Evolutionary conservation across 2,797 vertebrate species (phyloP).

Genomic region (Enteromius paludinosus): DNA sequence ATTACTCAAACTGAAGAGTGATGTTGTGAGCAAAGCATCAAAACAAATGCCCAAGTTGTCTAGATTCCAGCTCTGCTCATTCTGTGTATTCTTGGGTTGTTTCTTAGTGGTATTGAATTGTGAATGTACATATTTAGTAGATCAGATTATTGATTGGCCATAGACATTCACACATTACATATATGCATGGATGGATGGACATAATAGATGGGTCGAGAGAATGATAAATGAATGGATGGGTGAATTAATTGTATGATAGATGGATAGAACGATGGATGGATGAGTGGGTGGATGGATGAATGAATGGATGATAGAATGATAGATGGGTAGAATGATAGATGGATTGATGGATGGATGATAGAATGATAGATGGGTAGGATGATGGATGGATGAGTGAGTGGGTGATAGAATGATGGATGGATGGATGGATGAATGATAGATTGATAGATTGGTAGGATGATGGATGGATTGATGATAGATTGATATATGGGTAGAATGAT

Average conservation of each 20-base stretch:
- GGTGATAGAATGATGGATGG: too few relatives aligned
- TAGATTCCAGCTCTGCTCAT: slow-evolving; percentile 3
- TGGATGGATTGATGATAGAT: too few relatives aligned
- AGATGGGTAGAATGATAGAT: too few relatives aligned
- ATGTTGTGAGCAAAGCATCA: background rate
- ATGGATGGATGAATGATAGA: too few relatives aligned
- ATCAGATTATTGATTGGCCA: background rate
- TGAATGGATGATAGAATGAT: background rate
- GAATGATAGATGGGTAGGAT: background rate
- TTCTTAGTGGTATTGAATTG: background rate
- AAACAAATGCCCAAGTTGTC: background rate
- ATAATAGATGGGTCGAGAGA: background rate
- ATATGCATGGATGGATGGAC: background rate
- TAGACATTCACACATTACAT: background rate
- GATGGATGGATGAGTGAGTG: too few relatives aligned
- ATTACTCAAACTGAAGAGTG: background rate
- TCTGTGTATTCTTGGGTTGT: background rate
- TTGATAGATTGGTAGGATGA: too few relatives aligned
- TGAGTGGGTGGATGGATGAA: background rate
- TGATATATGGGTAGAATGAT: too few relatives aligned
- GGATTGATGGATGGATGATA: background rate
- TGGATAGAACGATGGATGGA: background rate
- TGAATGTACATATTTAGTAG: background rate
- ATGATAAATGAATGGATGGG: background rate
- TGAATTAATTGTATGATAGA: background rate